A percentile compares a stretch with the other conserved stretches of the same genome.
Conservation (phyloP, 2,113 vertebrate species). For the Phalacrocorax aristotelis region DNA sequence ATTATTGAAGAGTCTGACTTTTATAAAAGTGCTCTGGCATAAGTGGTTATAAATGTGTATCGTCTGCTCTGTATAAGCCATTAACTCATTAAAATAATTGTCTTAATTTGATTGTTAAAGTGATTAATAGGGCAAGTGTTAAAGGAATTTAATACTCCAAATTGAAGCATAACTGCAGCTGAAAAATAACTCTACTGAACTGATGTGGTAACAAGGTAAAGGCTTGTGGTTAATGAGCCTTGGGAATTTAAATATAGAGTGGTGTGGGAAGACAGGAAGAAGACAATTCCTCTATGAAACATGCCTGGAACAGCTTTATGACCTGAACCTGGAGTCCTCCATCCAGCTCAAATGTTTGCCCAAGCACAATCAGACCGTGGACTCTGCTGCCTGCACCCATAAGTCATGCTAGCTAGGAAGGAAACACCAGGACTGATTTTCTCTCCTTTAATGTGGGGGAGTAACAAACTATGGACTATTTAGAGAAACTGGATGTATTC, state of each 20-base stretch:
- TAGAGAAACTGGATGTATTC: background rate
- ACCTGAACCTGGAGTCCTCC: background rate
- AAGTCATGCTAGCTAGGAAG: background rate
- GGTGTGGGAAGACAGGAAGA: background rate
- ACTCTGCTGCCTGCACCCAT: background rate
- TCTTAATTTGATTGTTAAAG: slow-evolving; percentile 81
- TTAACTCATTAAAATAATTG: slow-evolving; percentile 81
- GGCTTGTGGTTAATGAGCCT: slow-evolving; percentile 66
- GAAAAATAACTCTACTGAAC: slow-evolving; percentile 57
- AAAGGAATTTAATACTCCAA: slow-evolving; percentile 78
- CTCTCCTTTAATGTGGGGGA: background rate
- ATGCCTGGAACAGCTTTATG: background rate
- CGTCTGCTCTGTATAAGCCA: slow-evolving; percentile 67
- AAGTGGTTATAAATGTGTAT: slow-evolving; percentile 70
- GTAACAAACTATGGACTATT: background rate
- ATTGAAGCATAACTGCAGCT: slow-evolving; percentile 54
- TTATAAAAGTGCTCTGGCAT: slow-evolving; percentile 54
- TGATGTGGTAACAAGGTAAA: slow-evolving; percentile 45
- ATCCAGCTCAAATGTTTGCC: background rate
- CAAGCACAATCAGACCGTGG: background rate
- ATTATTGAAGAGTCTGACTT: slow-evolving; percentile 75
- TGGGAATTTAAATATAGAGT: slow-evolving; percentile 43
- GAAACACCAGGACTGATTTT: background rate
- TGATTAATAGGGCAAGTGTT: slow-evolving; percentile 79
- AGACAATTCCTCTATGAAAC: background rate